Evolutionary conservation across 2,797 vertebrate genomes (phyloP).

Genomic region (Cryptoprocta ferox): DNA sequence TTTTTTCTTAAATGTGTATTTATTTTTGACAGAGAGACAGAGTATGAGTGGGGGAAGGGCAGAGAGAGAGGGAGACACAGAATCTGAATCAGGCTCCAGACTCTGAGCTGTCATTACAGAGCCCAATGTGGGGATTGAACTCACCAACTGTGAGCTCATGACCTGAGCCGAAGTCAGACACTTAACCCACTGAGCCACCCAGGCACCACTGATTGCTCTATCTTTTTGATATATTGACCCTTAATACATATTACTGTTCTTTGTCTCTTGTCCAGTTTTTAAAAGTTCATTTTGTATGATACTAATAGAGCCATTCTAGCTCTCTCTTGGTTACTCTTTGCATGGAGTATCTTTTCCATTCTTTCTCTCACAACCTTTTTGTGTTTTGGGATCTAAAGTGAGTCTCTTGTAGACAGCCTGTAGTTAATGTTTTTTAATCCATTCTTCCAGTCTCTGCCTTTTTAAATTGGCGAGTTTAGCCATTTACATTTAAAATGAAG

Average conservation of each 20-base stretch:
- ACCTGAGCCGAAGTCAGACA: too few species aligned
- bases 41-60: too few species aligned
- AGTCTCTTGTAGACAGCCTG: background rate
- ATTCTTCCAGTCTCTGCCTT: background rate
- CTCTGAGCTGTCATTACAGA: too few species aligned
- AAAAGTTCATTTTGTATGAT: constrained; percentile 12
- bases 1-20: background rate
- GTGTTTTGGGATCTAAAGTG: background rate
- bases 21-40: too few species aligned
- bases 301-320: background rate
- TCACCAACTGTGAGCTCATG: too few species aligned
- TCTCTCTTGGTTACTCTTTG: background rate
- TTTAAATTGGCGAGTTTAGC: background rate
- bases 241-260: background rate
- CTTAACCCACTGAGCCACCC: too few species aligned
- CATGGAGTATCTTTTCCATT: background rate
- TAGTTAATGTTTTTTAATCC: constrained; percentile 31
- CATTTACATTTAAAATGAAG: background rate
- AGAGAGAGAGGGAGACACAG: too few species aligned
- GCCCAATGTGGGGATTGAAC: too few species aligned
- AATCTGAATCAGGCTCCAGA: too few species aligned
- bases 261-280: constrained; percentile 10
- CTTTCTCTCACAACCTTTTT: background rate
- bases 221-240: background rate
- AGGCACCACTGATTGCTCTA: background rate